Conservation (phyloP, 2,797 vertebrate species). For the Tachyglossus aculeatus region DNA sequence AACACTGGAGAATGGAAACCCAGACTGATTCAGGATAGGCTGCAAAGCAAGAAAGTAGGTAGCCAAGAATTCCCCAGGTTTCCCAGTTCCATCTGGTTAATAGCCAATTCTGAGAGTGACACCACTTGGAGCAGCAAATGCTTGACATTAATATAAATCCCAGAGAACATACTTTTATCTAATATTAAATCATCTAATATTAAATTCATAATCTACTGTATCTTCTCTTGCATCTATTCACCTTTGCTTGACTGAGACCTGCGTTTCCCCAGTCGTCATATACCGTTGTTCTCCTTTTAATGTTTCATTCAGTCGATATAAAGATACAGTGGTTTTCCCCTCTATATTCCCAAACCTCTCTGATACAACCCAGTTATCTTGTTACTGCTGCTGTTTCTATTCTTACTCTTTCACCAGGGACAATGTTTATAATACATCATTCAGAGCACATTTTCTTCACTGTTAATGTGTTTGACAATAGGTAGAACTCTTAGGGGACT, state of each 20-base stretch:
- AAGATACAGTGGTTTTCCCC: not conserved
- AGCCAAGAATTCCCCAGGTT: too few relatives aligned
- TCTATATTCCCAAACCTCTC: not conserved
- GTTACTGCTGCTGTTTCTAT: not conserved
- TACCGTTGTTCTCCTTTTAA: accelerated
- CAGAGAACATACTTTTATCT: too few relatives aligned
- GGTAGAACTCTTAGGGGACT: constrained; percentile 25
- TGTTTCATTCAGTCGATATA: not conserved
- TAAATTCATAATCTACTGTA: not conserved
- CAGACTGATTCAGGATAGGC: too few relatives aligned
- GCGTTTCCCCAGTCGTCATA: not conserved
- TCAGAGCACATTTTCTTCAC: not conserved
- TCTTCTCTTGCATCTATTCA: not conserved
- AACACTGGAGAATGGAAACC: too few relatives aligned
- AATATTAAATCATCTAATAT: not conserved
- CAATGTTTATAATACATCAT: constrained; percentile 14
- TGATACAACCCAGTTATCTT: not conserved
- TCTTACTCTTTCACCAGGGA: constrained; percentile 11
- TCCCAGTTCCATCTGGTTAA: too few relatives aligned
- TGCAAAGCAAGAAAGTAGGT: too few relatives aligned
- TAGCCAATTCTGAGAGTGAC: too few relatives aligned
- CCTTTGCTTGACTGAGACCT: accelerated
- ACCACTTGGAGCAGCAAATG: too few relatives aligned
- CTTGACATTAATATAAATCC: too few relatives aligned
- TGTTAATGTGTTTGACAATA: constrained; percentile 32